Percentiles rank a stretch among this genome's conserved stretches.
Conservation (phyloP, 2,113 vertebrate genomes). For the Okapia johnstoni region DNA sequence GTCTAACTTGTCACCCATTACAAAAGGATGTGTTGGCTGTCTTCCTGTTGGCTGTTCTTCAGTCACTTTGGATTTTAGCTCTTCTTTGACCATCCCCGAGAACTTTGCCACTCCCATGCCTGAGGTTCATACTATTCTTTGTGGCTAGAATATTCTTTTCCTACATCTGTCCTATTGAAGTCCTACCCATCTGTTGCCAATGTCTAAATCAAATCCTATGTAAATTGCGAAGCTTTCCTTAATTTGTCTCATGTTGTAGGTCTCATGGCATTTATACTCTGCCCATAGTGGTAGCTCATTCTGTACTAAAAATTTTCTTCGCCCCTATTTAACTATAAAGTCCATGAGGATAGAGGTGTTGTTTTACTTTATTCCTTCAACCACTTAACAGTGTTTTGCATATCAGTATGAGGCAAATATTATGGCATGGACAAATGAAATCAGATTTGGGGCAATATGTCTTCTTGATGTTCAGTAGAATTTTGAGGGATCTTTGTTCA, state of each 20-base stretch:
- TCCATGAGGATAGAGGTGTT: not conserved
- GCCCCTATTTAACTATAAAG: not conserved
- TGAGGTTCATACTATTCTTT: too few species aligned
- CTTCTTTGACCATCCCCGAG: not conserved
- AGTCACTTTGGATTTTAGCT: not conserved
- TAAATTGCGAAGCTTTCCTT: not conserved
- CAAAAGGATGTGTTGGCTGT: not conserved
- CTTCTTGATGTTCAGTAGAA: not conserved
- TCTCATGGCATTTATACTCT: not conserved
- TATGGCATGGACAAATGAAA: not conserved
- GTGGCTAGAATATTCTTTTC: not conserved
- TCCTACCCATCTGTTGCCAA: not conserved
- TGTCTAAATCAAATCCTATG: not conserved
- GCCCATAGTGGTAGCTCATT: not conserved
- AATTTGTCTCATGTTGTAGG: not conserved
- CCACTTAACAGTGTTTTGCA: not conserved
- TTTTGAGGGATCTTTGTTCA: not conserved
- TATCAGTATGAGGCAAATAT: not conserved
- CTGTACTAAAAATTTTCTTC: not conserved
- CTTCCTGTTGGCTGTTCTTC: not conserved
- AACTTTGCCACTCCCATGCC: not conserved
- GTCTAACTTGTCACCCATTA: not conserved
- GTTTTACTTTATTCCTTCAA: not conserved
- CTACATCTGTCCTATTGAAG: not conserved
- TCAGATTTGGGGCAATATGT: not conserved